Conservation (phyloP, 2,113 vertebrate genomes). For the Antigone vipio region DNA sequence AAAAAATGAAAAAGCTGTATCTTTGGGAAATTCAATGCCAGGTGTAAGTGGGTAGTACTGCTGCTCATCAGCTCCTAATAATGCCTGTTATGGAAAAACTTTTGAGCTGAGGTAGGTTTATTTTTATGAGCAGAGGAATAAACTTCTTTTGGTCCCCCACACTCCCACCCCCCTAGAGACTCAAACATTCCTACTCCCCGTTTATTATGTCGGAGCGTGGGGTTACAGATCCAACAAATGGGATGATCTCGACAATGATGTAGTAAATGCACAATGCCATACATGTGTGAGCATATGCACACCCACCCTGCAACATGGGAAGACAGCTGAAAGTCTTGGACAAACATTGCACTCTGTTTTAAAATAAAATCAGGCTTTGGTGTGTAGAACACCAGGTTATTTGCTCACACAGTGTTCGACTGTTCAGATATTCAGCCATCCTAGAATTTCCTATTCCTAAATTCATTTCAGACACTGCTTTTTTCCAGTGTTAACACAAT, state of each 20-base stretch:
- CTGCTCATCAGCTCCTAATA: not conserved
- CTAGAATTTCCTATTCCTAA: not conserved
- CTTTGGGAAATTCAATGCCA: not conserved
- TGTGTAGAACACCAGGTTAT: not conserved
- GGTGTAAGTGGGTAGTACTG: not conserved
- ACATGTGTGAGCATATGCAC: not conserved
- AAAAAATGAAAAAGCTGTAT: not conserved
- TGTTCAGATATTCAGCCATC: not conserved
- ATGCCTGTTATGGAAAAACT: not conserved
- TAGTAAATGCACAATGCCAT: not conserved
- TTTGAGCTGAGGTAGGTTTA: not conserved
- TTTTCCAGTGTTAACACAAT: not conserved
- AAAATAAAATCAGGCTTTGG: not conserved
- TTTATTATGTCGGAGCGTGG: not conserved
- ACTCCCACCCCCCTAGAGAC: fast-evolving
- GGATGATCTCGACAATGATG: not conserved
- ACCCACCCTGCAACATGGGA: not conserved
- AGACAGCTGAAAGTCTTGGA: not conserved
- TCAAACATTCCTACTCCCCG: not conserved
- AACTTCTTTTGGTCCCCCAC: not conserved
- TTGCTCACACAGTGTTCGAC: not conserved
- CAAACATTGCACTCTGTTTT: not conserved
- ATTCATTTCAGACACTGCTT: not conserved
- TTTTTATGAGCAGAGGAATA: not conserved
- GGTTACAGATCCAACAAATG: not conserved